Evolutionary conservation across 2,113 vertebrate genomes (phyloP), one percentile per base, ranked within the genome.

Genomic region (Pionites leucogaster): DNA sequence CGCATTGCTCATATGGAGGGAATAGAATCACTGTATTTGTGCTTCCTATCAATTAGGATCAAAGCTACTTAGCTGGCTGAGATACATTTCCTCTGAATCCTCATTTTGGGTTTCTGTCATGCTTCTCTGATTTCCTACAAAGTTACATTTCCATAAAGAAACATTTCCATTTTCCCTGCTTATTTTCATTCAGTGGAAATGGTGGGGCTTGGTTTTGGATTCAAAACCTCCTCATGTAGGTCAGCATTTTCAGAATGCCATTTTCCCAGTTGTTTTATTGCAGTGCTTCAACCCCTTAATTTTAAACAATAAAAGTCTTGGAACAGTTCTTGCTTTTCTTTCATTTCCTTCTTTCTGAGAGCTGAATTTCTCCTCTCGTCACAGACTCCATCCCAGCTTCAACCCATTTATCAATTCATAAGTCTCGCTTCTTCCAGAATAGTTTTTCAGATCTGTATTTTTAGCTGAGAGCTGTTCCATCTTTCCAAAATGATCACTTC

Each of bases 401-500:
- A 95, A 95, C 91, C 53, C 95, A 91, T 96, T 96, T 93, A 96
- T 96, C 91, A 94, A 92, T 95, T 95, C 81, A 91, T 88, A 95
- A 95, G 92, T 95, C 92, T 95, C 1, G 13, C 75, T 84, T 88
- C 84, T 86, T 96, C 91, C 89, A 95, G 94, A 96, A 95, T 94
- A 93, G 81, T 95, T 96, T 96, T 95, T 89, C 93, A 95, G 90
- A 94, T 90, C 90, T 25, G 1, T 97, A 97, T 97, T 96, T 96
- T 97, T 96, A 97, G 95, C 93, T 62, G 93, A 94, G 95, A 95
- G 74, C 95, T 93, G 93, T 59, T 97, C 93, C 83, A 92, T 96
- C 93, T 94, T 96, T 96, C 95, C 88, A 93, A 97, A 95, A 93
- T 96, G 95, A 96, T 96, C 93, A 94, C 96, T 97, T 97, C 95